Evolutionary conservation across 2,888 invertebrate species (phyloP).

Genomic region (Andricus quercusramuli): DNA sequence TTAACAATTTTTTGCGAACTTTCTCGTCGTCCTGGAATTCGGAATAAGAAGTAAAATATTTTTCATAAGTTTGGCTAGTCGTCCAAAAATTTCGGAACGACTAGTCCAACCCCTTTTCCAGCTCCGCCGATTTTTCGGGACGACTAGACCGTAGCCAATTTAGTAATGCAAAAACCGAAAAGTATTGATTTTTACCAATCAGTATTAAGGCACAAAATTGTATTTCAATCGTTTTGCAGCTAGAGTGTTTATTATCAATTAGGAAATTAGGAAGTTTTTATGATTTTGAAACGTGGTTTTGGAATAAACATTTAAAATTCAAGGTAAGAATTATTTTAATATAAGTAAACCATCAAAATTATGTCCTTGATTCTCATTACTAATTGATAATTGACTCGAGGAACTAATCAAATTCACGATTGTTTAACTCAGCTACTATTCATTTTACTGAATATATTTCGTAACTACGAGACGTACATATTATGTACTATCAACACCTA

Average conservation of each 20-base stretch:
- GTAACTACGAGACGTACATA: not conserved
- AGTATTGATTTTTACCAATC: not conserved
- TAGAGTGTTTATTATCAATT: not conserved
- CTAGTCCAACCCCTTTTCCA: no score
- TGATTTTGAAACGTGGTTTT: not conserved
- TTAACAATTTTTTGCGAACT: not conserved
- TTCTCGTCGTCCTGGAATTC: no score
- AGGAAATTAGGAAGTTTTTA: not conserved
- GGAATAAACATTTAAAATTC: not conserved
- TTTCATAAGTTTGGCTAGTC: no score
- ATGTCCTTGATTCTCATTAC: not conserved
- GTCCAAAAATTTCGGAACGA: no score
- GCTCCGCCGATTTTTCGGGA: no score
- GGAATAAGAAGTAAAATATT: no score
- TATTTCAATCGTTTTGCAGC: not conserved
- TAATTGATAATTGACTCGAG: slow-evolving; percentile 15
- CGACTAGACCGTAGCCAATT: not conserved
- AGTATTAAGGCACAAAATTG: slow-evolving; percentile 18
- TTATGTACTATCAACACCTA: not conserved
- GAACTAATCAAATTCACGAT: not conserved
- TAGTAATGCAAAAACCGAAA: not conserved
- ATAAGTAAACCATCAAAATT: not conserved
- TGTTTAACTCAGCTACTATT: not conserved
- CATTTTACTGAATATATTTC: not conserved
- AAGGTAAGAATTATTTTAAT: not conserved